Evolutionary conservation across 2,797 vertebrate species (phyloP), one percentile per base, ranked within the genome.

Genomic region (Schizopygopsis pylzovi): DNA sequence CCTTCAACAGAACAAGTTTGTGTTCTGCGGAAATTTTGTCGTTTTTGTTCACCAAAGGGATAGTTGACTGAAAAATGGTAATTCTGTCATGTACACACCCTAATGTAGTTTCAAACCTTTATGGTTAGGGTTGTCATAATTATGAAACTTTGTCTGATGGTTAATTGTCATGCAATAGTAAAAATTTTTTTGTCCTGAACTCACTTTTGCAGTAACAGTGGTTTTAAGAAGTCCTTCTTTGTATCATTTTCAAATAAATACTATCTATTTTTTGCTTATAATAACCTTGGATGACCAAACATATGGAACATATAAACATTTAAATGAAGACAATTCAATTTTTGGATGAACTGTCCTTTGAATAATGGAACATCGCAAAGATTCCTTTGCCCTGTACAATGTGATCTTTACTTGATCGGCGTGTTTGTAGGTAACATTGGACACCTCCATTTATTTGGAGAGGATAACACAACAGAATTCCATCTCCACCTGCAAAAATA

Each of bases 401-500:
- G n/a, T 28, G 43, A 43, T 49, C 67, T 70, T 72, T 73, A 22
- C 41, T 73, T 12, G 72, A 65, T 20, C 7, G 1, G 54, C 3
- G 16, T 73, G 59, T 56, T 63, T 87, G 61, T 49, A 61, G 59
- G 37, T 54, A 76, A 68, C 25, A 75, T 39, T 63, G 71, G 68
- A 85, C 18, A 37, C 39, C 47, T 87, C 11, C 11, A 76, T 76
- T 70, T 84, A 59, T 81, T 84, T 87, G 37, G 61, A 68, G 70
- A 87, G 22, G 68, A 47, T 37, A 84, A 25, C 70, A 68, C 78
- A 56, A 59, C 47, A 81, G 39, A 87, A 85, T 70, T 76, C 71
- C 59, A 49, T 49, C 25, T 12, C 78, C 86, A 85, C 86, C 82
- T 81, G 78, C 28, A 49, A 47, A 85, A 85, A 85, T 76, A 85